phyloP scores from a whole-genome alignment of 2,797 vertebrate genomes.

The Paratrypauchen microcephalus region DNA sequence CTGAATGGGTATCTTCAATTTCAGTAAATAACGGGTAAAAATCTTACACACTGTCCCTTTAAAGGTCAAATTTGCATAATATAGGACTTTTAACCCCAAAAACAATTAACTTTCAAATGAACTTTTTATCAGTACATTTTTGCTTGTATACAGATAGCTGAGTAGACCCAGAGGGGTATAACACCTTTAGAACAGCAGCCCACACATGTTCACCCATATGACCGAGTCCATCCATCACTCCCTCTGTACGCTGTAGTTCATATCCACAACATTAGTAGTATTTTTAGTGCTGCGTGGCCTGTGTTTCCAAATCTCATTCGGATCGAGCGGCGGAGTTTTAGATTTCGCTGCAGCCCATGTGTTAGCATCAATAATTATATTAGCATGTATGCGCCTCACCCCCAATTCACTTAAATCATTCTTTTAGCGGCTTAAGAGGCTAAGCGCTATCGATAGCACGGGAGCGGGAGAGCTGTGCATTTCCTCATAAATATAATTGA shows the following conservation, averaged over 20 bases:
- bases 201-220: neutral
- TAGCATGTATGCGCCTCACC: slow-evolving; percentile 6
- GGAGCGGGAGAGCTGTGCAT: slow-evolving; percentile 13
- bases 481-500: slow-evolving; percentile 17
- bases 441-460: slow-evolving; percentile 11
- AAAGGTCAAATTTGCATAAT: no score
- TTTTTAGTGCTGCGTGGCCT: slow-evolving; percentile 11
- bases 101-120: neutral
- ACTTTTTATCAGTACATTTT: neutral
- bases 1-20: no score
- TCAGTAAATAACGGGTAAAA: no score
- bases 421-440: slow-evolving; percentile 15
- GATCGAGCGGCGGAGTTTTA: slow-evolving; percentile 12
- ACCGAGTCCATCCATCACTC: neutral
- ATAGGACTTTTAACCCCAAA: no score
- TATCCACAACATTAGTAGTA: slow-evolving; percentile 10
- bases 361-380: slow-evolving; percentile 16
- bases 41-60: no score
- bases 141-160: neutral
- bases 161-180: neutral
- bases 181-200: neutral
- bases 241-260: slow-evolving; percentile 1
- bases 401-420: slow-evolving; percentile 18
- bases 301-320: slow-evolving; percentile 12
- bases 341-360: slow-evolving; percentile 10